Evolutionary conservation across 2,888 invertebrate genomes (phyloP).

Genomic region (Zaprionus lineosus): DNA sequence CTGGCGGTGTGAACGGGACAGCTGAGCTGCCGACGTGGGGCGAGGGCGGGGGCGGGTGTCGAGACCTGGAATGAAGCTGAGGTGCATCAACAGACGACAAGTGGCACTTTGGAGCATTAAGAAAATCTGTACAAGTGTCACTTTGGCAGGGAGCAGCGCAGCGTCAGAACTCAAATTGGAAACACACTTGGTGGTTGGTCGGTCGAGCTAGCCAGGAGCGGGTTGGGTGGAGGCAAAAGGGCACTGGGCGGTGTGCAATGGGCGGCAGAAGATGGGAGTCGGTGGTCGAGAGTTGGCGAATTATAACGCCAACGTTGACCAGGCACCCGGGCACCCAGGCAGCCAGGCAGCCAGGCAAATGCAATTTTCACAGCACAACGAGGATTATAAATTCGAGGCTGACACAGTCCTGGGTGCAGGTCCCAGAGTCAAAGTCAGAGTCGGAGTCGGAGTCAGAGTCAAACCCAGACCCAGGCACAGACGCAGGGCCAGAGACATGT

Average conservation of each 20-base stretch:
- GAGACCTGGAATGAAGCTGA: slow-evolving; percentile 8
- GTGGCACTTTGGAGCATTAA: slow-evolving; percentile 79
- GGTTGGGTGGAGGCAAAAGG: too few species aligned
- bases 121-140: slow-evolving; percentile 78
- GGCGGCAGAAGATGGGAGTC: background rate
- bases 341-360: slow-evolving; percentile 33
- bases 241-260: too few species aligned
- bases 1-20: slow-evolving; percentile 21
- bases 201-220: too few species aligned
- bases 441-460: too few species aligned
- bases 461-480: too few species aligned
- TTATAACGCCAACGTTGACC: slow-evolving; percentile 72
- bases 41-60: background rate
- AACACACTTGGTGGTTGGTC: background rate
- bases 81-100: slow-evolving; percentile 75
- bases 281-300: slow-evolving; percentile 48
- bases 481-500: too few species aligned
- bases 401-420: background rate
- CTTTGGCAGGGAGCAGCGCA: slow-evolving; percentile 59
- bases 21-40: background rate
- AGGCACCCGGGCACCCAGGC: too few species aligned
- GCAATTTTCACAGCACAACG: slow-evolving; percentile 64
- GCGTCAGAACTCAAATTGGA: slow-evolving; percentile 10
- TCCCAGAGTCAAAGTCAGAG: too few species aligned
- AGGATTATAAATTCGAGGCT: slow-evolving; percentile 67